A percentile compares a stretch with the other conserved stretches of the same genome.
These are phyloP conservation scores for Ennomos fuscantarius DNA, from an alignment of 2,888 invertebrate species.

Conservation along the genomic window DNA sequence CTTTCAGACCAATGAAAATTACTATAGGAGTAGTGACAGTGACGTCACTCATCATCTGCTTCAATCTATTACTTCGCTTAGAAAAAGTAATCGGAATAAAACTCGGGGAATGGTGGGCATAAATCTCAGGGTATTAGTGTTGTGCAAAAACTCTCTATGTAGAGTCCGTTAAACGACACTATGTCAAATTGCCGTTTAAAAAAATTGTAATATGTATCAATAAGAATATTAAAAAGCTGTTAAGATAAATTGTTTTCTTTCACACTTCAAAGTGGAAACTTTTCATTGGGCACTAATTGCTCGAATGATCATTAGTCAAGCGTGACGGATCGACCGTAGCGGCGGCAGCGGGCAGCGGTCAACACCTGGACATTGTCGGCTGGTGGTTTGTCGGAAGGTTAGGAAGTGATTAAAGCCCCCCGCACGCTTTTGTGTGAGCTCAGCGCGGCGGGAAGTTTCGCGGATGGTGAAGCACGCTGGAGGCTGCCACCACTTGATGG, in stretches of 20 bases:
- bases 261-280: slow-evolving; percentile 27
- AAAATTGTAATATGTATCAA: slow-evolving; percentile 20
- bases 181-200: slow-evolving; percentile 3
- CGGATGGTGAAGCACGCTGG: slow-evolving; percentile 67
- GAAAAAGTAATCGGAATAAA: slow-evolving; percentile 54
- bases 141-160: slow-evolving; percentile 6
- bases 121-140: background rate
- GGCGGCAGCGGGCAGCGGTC: slow-evolving; percentile 30
- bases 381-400: slow-evolving; percentile 46
- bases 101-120: background rate
- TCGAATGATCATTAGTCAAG: slow-evolving; percentile 49
- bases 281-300: slow-evolving; percentile 49
- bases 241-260: slow-evolving; percentile 34
- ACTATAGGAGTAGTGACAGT: slow-evolving; percentile 71
- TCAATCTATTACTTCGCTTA: slow-evolving; percentile 65
- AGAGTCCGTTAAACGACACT: background rate
- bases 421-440: slow-evolving; percentile 43
- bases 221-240: slow-evolving; percentile 29
- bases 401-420: slow-evolving; percentile 63
- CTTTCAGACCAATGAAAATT: slow-evolving; percentile 75
- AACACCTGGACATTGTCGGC: slow-evolving; percentile 62
- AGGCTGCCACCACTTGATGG: slow-evolving; percentile 65
- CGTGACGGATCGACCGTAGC: slow-evolving; percentile 60
- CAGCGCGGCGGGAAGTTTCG: slow-evolving; percentile 49
- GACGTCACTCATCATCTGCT: slow-evolving; percentile 66